Evolutionary conservation across 2,113 vertebrate genomes (phyloP).

Genomic region (Suncus etruscus): DNA sequence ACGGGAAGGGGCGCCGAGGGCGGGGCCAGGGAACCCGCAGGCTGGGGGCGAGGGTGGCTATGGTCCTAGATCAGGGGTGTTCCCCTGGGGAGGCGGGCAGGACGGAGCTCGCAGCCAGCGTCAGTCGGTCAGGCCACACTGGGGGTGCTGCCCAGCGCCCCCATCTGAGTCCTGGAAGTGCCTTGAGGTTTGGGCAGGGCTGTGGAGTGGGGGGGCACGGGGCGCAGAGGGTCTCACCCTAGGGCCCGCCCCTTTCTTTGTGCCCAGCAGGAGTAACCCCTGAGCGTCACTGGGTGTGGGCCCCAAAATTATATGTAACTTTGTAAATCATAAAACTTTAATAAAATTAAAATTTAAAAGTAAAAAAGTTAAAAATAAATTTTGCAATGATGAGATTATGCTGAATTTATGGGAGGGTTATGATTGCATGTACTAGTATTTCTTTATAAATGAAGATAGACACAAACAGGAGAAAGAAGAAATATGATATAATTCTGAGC

Average conservation of each 20-base stretch:
- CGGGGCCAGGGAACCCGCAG: neutral
- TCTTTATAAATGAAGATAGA: neutral
- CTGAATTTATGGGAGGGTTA: fast-evolving
- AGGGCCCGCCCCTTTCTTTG: constrained; percentile 37
- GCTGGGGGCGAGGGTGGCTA: neutral
- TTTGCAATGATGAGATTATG: neutral
- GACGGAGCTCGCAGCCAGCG: neutral
- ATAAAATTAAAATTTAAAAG: too few species aligned
- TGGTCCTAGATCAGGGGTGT: constrained; percentile 66
- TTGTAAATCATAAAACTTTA: too few species aligned
- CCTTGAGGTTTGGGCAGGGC: constrained; percentile 86
- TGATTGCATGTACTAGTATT: neutral
- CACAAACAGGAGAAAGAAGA: neutral
- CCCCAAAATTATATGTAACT: too few species aligned
- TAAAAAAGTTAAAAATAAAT: neutral
- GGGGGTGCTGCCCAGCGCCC: constrained; percentile 59
- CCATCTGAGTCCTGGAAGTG: constrained; percentile 86
- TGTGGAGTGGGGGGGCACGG: constrained; percentile 72
- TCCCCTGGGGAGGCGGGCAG: constrained; percentile 14
- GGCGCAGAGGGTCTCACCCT: constrained; percentile 69
- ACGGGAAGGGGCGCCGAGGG: neutral
- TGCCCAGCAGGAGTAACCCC: too few species aligned
- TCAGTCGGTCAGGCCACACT: constrained; percentile 60
- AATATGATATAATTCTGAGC: neutral
- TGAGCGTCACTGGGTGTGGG: too few species aligned